These are phyloP conservation scores for Notodonta ziczac DNA, from an alignment of 2,888 invertebrate species.

Conservation along the genomic window DNA sequence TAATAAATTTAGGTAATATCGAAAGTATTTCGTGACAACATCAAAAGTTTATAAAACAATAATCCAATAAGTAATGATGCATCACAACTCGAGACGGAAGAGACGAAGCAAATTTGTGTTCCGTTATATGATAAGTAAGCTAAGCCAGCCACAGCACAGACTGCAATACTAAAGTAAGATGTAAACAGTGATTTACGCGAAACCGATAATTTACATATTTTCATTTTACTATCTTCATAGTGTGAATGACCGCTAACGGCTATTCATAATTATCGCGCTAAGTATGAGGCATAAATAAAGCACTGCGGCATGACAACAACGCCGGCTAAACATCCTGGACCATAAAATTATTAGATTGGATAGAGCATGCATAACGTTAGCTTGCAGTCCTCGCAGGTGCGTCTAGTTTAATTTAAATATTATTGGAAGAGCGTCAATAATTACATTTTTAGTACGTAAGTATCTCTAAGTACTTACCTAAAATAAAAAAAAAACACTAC, in stretches of 20 bases:
- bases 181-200: background rate
- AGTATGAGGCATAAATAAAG: slow-evolving; percentile 18
- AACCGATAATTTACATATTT: too few species aligned
- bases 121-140: too few species aligned
- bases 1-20: too few species aligned
- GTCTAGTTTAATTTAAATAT: background rate
- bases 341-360: slow-evolving; percentile 12
- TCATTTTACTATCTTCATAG: too few species aligned
- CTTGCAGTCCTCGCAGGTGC: background rate
- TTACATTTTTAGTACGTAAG: too few species aligned
- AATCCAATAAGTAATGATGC: too few species aligned
- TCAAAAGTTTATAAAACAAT: too few species aligned
- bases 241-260: background rate
- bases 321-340: slow-evolving; percentile 15
- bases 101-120: too few species aligned
- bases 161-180: background rate
- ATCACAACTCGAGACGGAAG: too few species aligned
- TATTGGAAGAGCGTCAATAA: background rate
- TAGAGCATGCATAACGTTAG: background rate
- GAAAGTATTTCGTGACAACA: too few species aligned
- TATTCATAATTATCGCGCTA: background rate
- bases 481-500: too few species aligned
- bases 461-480: too few species aligned
- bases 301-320: slow-evolving; percentile 10
- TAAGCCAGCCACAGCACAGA: background rate